phyloP scores from a whole-genome alignment of 2,113 vertebrate species.

The Synodontis membranacea region DNA sequence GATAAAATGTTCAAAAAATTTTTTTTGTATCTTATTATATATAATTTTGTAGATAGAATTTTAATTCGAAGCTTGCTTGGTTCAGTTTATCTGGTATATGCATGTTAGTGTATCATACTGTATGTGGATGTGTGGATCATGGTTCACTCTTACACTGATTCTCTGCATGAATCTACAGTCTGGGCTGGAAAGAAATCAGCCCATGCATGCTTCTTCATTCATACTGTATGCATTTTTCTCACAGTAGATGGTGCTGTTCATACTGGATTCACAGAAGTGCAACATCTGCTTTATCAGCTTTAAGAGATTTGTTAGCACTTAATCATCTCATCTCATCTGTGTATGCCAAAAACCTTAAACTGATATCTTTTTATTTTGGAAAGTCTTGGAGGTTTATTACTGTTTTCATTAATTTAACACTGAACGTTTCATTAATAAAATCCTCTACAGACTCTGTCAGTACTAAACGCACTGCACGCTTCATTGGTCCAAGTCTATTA shows the following conservation, averaged over 20 bases:
- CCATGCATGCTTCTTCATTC: neutral
- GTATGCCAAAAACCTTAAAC: neutral
- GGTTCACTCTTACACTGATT: neutral
- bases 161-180: neutral
- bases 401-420: neutral
- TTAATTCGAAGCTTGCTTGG: neutral
- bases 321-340: neutral
- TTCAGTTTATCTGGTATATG: neutral
- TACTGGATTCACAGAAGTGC: neutral
- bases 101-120: neutral
- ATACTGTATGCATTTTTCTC: neutral
- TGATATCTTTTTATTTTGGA: neutral
- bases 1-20: too few species aligned
- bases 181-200: neutral
- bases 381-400: neutral
- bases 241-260: too few species aligned
- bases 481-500: neutral
- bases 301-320: neutral
- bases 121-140: neutral
- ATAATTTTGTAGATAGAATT: neutral
- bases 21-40: too few species aligned
- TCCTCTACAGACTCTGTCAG: neutral
- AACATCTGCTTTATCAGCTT: neutral
- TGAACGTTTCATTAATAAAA: neutral
- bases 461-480: neutral